phyloP scores from a whole-genome alignment of 2,113 vertebrate species.

The Peromyscus maniculatus region DNA sequence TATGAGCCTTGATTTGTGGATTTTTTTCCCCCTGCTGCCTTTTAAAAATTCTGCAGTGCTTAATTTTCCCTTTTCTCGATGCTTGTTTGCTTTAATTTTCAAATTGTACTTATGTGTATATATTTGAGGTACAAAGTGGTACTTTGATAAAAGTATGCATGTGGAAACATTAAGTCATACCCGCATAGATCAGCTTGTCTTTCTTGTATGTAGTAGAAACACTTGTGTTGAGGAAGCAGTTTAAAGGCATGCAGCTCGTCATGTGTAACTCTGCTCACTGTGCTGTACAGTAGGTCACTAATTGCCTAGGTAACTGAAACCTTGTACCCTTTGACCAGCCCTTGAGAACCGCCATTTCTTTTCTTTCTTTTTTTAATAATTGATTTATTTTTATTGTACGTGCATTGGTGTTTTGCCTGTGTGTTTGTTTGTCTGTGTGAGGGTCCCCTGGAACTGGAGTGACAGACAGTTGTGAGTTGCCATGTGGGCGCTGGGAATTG shows the following conservation, averaged over 20 bases:
- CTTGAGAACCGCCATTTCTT: background rate
- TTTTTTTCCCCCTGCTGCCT: background rate
- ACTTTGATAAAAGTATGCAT: background rate
- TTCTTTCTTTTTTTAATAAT: too few relatives aligned
- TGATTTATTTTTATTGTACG: too few relatives aligned
- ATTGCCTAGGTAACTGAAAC: background rate
- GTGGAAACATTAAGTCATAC: background rate
- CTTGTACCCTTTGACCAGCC: background rate
- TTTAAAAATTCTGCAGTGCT: conserved; percentile 56
- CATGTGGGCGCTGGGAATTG: too few relatives aligned
- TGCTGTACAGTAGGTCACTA: background rate
- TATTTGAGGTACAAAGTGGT: background rate
- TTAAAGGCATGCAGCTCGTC: background rate
- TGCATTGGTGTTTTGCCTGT: too few relatives aligned
- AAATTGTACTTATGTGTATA: background rate
- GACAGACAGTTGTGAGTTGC: too few relatives aligned
- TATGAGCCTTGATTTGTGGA: conserved; percentile 8
- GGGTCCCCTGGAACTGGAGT: too few relatives aligned
- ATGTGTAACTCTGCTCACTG: background rate
- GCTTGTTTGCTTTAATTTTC: background rate
- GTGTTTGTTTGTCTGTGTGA: too few relatives aligned
- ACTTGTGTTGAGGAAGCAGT: background rate
- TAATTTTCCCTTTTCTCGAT: background rate
- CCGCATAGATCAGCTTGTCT: background rate
- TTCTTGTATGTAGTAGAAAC: background rate